Conservation (phyloP, 2,888 invertebrate species). For the Dryococelus australis region DNA sequence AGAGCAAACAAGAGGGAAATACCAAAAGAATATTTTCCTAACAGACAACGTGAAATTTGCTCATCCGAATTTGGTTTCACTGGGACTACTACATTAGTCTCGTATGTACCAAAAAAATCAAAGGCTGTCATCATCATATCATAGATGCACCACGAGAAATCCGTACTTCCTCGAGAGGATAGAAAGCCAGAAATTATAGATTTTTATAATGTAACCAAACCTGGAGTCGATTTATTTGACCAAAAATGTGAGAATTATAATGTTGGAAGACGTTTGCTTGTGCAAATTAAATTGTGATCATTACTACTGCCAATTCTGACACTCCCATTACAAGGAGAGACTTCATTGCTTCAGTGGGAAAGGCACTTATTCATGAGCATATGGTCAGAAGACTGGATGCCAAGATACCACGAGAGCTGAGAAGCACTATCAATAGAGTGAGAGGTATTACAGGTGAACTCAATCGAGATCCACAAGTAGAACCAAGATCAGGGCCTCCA, state of each 20-base stretch:
- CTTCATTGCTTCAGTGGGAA: background rate
- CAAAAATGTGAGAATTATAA: background rate
- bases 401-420: background rate
- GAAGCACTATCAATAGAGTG: background rate
- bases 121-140: too few relatives aligned
- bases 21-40: background rate
- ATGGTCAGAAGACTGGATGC: background rate
- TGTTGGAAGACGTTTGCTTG: background rate
- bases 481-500: too few relatives aligned
- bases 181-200: background rate
- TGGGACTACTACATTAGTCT: too few relatives aligned
- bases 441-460: too few relatives aligned
- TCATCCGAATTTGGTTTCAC: too few relatives aligned
- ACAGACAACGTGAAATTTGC: background rate
- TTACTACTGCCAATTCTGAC: background rate
- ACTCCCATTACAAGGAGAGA: background rate
- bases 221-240: conserved; percentile 16
- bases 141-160: conserved; percentile 18
- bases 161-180: background rate
- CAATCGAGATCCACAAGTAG: too few relatives aligned
- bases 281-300: background rate
- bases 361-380: background rate
- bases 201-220: background rate
- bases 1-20: background rate
- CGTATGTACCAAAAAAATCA: too few relatives aligned